Base-by-base conservation (phyloP, 2,888 invertebrate genomes). In the Suillia variegata region DNA sequence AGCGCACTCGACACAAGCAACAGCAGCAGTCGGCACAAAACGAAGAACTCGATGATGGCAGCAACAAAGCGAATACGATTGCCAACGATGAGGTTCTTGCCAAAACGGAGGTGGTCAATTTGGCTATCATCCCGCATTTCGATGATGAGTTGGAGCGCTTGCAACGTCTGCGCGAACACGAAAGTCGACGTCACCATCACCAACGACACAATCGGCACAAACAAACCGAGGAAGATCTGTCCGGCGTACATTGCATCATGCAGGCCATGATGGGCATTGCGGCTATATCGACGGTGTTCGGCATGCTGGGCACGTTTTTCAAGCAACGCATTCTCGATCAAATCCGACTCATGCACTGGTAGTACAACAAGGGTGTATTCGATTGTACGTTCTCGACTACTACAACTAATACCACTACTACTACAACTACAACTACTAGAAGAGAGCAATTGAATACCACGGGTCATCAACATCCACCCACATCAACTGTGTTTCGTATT, bases 261-360 rank as follows among this genome's bases (percentile, higher is more conserved):
- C 82, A 82, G 77, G 79, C 79, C 67, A 80, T 82, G 74, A 81
- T 82, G 80, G 82, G 78, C 59, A 78, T 82, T 62, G 82, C 82
- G 42, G 82, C 82, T 45, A 75, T 82, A 38, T 82, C 81, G 33
- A 82, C 82, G 2, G 80, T 82, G 48, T 82, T 82, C 61, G 82
- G 82, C 31, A 81, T 82, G 80, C 69, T 82, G 49, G 82, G 82
- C 58, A 81, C 82, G 52, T 81, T 82, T 69, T 82, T 82, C 63
- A 82, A 82, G 67, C 81, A 81, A 66, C 77, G 82, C 64, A 80
- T 82, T 60, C 70, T 82, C 26, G 81, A 82, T 74, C 80, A 82
- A 68, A 73, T 82, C 64, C 79, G 81, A 26, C 64, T 80, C 59
- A 80, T 82, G 81, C 82, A 82, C 75, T 82, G 82, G 82, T 82